Conservation (phyloP, 2,113 vertebrate species). For the Ploceus nigricollis region DNA sequence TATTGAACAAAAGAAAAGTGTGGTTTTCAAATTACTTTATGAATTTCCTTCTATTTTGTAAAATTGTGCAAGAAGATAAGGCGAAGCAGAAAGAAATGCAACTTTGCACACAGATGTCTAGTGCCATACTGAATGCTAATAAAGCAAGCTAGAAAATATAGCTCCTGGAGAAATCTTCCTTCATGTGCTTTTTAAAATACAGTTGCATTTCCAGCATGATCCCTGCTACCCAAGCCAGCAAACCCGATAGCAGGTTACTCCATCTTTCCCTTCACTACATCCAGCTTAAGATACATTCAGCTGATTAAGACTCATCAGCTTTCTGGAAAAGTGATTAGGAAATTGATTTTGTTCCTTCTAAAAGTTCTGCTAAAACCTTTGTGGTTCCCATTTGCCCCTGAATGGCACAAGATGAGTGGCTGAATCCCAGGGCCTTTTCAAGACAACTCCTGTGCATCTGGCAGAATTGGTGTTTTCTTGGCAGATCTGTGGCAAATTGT, state of each 20-base stretch:
- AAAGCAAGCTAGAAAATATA: neutral
- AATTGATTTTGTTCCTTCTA: neutral
- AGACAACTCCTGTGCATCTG: neutral
- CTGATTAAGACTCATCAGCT: neutral
- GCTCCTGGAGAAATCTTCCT: neutral
- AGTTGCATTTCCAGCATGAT: neutral
- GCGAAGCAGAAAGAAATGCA: neutral
- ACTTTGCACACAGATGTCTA: neutral
- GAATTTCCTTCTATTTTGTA: neutral
- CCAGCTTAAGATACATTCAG: neutral
- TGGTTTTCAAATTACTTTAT: neutral
- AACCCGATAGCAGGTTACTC: neutral
- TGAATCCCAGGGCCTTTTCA: neutral
- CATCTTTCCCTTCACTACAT: neutral
- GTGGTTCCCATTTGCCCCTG: neutral
- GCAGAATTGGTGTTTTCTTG: neutral
- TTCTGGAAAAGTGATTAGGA: neutral
- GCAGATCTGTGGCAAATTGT: neutral
- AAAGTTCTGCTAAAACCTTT: neutral
- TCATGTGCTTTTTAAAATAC: neutral
- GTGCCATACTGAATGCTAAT: neutral
- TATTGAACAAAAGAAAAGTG: neutral
- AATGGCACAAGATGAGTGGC: fast-evolving
- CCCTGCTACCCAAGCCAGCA: neutral
- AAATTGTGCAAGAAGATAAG: neutral